phyloP scores from a whole-genome alignment of 2,888 invertebrate species.

The Troilus luridus region DNA sequence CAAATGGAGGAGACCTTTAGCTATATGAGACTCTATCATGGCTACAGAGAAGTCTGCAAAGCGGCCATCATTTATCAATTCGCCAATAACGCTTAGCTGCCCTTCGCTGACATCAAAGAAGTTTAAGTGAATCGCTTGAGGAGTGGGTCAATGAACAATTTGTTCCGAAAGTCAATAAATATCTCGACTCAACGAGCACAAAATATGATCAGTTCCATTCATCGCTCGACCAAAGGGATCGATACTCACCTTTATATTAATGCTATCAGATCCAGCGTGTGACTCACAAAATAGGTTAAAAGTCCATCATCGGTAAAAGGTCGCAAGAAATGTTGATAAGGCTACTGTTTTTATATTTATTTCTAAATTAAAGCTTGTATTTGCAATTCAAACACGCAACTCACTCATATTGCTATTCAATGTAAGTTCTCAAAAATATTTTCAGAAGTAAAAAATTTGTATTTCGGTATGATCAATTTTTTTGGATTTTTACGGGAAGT shows the following conservation, averaged over 20 bases:
- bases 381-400: too few species aligned
- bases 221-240: neutral
- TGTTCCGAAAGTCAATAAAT: constrained; percentile 2
- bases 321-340: too few species aligned
- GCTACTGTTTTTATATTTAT: too few species aligned
- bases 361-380: too few species aligned
- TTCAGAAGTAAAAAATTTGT: too few species aligned
- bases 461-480: too few species aligned
- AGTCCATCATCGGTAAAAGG: too few species aligned
- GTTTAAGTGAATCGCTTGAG: neutral
- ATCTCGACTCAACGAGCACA: constrained; percentile 2
- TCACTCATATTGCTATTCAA: too few species aligned
- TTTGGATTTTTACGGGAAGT: too few species aligned
- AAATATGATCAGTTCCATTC: neutral
- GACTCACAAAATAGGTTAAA: too few species aligned
- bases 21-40: neutral
- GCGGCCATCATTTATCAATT: neutral
- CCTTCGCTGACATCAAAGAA: neutral
- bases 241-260: neutral
- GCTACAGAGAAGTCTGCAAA: neutral
- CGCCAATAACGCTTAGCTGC: neutral
- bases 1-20: neutral
- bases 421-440: too few species aligned
- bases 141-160: constrained; percentile 14
- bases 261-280: too few species aligned